These are phyloP conservation scores for Phaedon cochleariae DNA, from an alignment of 2,888 invertebrate species.

Conservation along the genomic window DNA sequence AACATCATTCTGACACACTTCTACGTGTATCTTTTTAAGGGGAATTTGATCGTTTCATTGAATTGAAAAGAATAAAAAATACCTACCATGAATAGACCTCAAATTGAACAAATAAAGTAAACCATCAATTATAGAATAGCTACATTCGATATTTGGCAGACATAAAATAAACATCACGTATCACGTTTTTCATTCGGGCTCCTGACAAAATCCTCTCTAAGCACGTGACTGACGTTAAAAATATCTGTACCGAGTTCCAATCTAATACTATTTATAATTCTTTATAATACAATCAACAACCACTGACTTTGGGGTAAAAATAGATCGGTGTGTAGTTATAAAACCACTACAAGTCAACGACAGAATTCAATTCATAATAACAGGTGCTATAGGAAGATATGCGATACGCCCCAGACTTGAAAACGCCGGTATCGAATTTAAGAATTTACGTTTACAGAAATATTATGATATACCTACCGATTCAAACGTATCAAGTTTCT, in stretches of 20 bases:
- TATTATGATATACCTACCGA: no score
- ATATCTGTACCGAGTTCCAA: conserved; percentile 22
- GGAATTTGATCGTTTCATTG: conserved; percentile 39
- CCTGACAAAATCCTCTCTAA: conserved; percentile 7
- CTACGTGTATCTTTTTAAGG: conserved; percentile 42
- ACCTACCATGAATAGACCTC: background rate
- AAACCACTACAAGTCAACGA: no score
- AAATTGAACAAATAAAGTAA: background rate
- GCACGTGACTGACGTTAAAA: conserved; percentile 32
- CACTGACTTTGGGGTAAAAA: conserved; percentile 47
- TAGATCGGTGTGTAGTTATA: conserved; percentile 28
- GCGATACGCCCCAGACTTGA: background rate
- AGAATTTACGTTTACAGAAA: conserved; percentile 18
- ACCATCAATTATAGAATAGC: background rate
- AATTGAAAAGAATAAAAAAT: conserved; percentile 31
- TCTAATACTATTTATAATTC: conserved; percentile 37
- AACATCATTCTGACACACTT: conserved; percentile 51
- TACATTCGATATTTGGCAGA: background rate
- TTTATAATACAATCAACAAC: no score
- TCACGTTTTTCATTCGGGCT: background rate
- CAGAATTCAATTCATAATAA: conserved; percentile 13
- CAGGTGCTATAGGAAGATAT: no score
- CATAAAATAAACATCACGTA: background rate
- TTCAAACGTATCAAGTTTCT: no score
- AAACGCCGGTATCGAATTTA: background rate